Percentiles rank a stretch among this genome's conserved stretches.
These are phyloP conservation scores for Scaptomyza parva DNA, from an alignment of 2,888 invertebrate genomes.

Conservation along the genomic window DNA sequence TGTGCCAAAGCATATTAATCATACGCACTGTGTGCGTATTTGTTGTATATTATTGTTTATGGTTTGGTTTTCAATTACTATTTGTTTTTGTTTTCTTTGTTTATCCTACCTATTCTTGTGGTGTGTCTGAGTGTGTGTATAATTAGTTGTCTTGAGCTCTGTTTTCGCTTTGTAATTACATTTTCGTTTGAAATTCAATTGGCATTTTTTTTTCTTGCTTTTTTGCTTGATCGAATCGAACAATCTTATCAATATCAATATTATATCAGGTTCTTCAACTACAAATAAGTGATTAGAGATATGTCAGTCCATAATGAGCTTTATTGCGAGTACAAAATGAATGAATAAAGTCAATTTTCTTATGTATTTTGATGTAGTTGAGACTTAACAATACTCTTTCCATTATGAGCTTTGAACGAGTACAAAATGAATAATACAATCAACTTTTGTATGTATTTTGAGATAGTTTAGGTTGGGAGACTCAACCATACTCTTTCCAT, in stretches of 20 bases:
- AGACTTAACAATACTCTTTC: background rate
- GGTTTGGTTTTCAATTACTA: background rate
- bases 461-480: no score
- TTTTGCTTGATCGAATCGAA: constrained; percentile 1
- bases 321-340: no score
- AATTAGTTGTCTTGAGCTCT: background rate
- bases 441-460: no score
- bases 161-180: constrained; percentile 44
- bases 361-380: no score
- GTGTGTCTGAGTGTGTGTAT: background rate
- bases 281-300: constrained; percentile 8
- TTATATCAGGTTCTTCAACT: constrained; percentile 14
- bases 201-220: no score
- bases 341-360: no score
- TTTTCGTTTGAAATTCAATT: constrained; percentile 43
- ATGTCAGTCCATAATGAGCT: background rate
- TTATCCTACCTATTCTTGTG: no score
- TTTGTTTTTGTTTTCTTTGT: background rate
- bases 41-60: background rate
- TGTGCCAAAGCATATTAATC: background rate
- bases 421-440: no score
- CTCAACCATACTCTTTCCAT: no score
- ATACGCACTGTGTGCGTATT: background rate
- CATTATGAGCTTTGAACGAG: no score
- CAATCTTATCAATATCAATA: constrained; percentile 62